Evolutionary conservation across 2,888 invertebrate species (phyloP).

Genomic region (Cybosia mesomella): DNA sequence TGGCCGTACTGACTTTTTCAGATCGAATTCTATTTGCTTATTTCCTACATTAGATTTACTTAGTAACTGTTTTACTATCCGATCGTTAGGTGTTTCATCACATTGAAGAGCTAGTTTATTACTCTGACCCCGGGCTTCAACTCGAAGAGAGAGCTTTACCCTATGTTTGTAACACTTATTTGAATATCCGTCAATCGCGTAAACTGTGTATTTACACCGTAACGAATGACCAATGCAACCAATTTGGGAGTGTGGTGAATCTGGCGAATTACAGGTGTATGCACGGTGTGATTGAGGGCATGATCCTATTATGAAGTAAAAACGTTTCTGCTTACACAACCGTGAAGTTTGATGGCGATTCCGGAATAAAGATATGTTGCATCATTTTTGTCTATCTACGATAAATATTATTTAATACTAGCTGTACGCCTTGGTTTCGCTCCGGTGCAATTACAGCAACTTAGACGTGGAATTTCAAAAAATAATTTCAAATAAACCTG

Average conservation of each 20-base stretch:
- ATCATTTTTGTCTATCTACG: neutral
- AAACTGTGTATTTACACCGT: conserved; percentile 49
- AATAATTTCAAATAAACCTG: no score
- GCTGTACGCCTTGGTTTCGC: no score
- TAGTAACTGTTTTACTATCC: conserved; percentile 29
- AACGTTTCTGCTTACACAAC: neutral
- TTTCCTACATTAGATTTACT: no score
- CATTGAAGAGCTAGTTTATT: conserved; percentile 10
- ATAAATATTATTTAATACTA: neutral
- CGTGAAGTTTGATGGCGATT: neutral
- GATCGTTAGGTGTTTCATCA: conserved; percentile 32
- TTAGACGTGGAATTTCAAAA: no score
- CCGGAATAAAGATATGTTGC: neutral
- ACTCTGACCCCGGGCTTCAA: conserved; percentile 26
- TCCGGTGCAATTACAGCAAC: no score
- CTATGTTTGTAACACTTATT: conserved; percentile 37
- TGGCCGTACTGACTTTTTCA: no score
- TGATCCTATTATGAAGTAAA: neutral
- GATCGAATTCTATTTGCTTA: no score
- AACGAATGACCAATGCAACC: conserved; percentile 41
- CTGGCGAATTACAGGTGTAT: conserved; percentile 27
- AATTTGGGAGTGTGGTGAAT: conserved; percentile 47
- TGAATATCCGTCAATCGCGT: conserved; percentile 43
- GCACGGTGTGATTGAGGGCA: conserved; percentile 29
- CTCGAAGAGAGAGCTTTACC: conserved; percentile 21